Evolutionary conservation across 2,888 invertebrate genomes (phyloP).

Genomic region (Leptinotarsa haldemani): DNA sequence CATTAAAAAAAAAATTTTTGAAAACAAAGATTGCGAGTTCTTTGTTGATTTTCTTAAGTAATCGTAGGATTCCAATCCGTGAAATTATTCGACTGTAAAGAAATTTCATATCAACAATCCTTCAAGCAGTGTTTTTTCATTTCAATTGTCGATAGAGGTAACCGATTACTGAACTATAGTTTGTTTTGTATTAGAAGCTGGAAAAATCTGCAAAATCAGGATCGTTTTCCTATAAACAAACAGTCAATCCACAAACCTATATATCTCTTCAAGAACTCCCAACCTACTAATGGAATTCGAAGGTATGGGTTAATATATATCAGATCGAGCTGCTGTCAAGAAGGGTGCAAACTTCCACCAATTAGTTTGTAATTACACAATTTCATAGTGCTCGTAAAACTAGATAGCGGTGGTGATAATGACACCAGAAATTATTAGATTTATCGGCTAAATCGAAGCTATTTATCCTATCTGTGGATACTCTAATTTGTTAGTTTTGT

Average conservation of each 20-base stretch:
- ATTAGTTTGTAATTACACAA: conserved; percentile 33
- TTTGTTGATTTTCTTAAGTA: no score
- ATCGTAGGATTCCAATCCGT: no score
- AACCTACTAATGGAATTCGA: neutral
- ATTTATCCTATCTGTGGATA: conserved; percentile 9
- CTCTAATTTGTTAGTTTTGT: neutral
- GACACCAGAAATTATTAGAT: conserved; percentile 18
- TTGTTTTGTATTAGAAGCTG: no score
- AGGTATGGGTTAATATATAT: conserved; percentile 2
- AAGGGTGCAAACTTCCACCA: conserved; percentile 18
- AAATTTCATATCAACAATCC: no score
- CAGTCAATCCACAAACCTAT: neutral
- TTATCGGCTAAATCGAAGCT: conserved; percentile 6
- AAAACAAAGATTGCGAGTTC: no score
- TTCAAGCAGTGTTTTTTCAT: no score
- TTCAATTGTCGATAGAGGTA: no score
- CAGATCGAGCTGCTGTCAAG: conserved; percentile 5
- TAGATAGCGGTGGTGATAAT: conserved; percentile 8
- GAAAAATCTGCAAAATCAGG: no score
- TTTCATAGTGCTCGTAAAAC: conserved; percentile 19
- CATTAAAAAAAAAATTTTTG: no score
- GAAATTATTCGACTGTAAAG: no score
- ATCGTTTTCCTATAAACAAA: no score
- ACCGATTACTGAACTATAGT: no score
- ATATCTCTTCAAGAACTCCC: neutral